Base-by-base conservation (phyloP, 2,888 invertebrate species). In the Drosophila colorata region DNA sequence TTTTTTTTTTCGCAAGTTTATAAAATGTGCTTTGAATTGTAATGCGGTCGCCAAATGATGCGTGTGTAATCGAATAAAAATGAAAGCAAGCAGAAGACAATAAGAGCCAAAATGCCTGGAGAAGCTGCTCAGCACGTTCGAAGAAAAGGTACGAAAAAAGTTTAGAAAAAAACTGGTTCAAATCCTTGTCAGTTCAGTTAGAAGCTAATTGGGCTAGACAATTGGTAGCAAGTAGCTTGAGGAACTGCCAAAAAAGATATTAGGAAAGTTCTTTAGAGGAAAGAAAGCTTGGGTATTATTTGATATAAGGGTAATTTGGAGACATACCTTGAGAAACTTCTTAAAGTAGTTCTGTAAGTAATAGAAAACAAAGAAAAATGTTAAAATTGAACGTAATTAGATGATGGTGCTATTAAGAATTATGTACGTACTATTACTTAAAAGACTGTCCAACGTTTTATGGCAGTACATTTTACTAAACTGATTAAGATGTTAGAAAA, bases 21-120 rank as follows among this genome's bases (percentile, higher is more conserved):
- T 71, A 56, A 64, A 65, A 48, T 82, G 80, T 78, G 87, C 66
- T 78, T 78, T 73, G 85, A 84, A 87, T 85, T 80, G 82, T 66
- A 85, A 87, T 85, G 78, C 37, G 65, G 46, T 69, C 57, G 52
- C 40, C 69, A 75, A 72, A 76, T 72, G 76, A 69, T 74, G 68
- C 71, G 61, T 74, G 56, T 43, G 48, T 67, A 71, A 75, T 74
- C 74, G 75, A 63, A 71, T 74, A 33, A 49, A 57, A 75, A 75
- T 63, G 52, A 56, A 49, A 63, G 37, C 43, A 52, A 11, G 20
- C 41, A 58, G 46, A 48, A 37, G 43, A 59, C 59, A 63, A 55
- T 38, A 55, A 35, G 20, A 20, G 23, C 2, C 2, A 2, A 35
- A 37, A 59, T 38, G 55, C 48, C 23, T 58, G 9, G 0, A 14